These are phyloP conservation scores for Aptenodytes patagonicus DNA, from an alignment of 2,113 vertebrate species.

Conservation along the genomic window DNA sequence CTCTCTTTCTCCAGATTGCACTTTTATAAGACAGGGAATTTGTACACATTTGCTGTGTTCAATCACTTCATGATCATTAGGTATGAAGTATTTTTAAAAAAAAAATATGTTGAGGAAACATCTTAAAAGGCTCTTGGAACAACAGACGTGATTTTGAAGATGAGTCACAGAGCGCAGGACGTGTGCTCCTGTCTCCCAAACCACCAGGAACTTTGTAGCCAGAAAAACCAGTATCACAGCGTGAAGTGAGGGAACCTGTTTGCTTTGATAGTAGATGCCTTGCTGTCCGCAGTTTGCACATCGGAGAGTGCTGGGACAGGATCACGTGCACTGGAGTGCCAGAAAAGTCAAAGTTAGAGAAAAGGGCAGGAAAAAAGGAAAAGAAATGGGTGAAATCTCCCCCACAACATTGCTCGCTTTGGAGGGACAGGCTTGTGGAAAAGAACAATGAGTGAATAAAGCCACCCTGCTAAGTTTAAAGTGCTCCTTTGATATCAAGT, in stretches of 20 bases:
- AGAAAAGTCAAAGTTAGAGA: neutral
- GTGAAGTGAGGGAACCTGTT: neutral
- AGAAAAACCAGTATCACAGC: neutral
- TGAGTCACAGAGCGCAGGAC: neutral
- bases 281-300: neutral
- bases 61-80: neutral
- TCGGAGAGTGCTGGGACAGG: neutral
- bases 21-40: neutral
- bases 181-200: neutral
- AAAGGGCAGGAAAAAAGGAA: neutral
- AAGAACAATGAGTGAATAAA: slow-evolving; percentile 10
- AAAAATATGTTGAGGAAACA: neutral
- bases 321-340: neutral
- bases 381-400: accelerated
- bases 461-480: slow-evolving; percentile 24
- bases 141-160: slow-evolving; percentile 20
- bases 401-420: neutral
- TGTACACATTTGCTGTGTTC: neutral
- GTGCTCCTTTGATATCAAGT: slow-evolving; percentile 5
- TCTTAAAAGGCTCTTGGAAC: slow-evolving; percentile 29
- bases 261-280: neutral
- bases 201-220: neutral
- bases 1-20: neutral
- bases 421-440: neutral
- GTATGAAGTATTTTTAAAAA: neutral